Evolutionary conservation across 2,113 vertebrate genomes (phyloP).

Genomic region (Sialia sialis): DNA sequence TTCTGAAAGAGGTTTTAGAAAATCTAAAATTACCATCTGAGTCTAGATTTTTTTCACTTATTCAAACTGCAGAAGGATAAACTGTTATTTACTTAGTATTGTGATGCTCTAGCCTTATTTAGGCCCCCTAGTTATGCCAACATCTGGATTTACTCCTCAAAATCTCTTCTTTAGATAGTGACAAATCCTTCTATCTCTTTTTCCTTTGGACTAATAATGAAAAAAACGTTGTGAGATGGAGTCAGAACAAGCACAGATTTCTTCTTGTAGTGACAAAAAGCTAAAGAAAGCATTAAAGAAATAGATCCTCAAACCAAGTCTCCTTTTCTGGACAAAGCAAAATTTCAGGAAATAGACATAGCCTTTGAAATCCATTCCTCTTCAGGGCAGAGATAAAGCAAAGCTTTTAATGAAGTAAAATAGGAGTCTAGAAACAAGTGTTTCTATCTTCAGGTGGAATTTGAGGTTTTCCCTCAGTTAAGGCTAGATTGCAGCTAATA

Average conservation of each 20-base stretch:
- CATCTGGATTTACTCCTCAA: background rate
- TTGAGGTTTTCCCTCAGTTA: background rate
- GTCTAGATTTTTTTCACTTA: background rate
- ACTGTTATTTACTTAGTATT: background rate
- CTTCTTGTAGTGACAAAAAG: background rate
- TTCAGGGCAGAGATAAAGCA: background rate
- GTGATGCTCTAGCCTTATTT: background rate
- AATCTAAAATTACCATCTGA: background rate
- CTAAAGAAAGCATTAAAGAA: background rate
- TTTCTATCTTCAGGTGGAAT: background rate
- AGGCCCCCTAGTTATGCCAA: background rate
- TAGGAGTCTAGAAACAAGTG: background rate
- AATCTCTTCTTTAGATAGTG: background rate
- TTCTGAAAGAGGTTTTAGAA: background rate
- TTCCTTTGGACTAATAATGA: background rate
- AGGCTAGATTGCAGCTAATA: background rate
- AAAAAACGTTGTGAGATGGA: background rate
- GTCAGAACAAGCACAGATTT: background rate
- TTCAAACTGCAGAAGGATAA: background rate
- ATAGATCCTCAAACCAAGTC: background rate
- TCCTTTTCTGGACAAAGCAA: background rate
- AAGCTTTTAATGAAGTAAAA: background rate
- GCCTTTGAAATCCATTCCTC: background rate
- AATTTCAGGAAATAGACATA: background rate
- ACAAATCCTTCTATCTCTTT: background rate